A percentile compares a stretch with the other conserved stretches of the same genome.
Conservation (phyloP, 2,797 vertebrate genomes). For the Loris lydekkerianus region DNA sequence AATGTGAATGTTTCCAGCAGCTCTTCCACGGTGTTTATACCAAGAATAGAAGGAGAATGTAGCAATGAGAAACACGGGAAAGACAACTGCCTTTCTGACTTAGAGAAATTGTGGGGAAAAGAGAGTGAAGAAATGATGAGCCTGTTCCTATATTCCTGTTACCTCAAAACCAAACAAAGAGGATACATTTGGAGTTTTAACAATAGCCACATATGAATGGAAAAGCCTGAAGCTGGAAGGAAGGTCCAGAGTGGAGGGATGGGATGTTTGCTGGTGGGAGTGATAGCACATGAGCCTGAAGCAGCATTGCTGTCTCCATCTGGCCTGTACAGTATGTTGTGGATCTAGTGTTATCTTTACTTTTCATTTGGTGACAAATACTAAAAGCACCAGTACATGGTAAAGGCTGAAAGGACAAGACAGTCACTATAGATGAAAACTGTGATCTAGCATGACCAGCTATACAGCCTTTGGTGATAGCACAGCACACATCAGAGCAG, state of each 20-base stretch:
- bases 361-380: neutral
- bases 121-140: neutral
- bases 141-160: neutral
- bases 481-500: accelerated
- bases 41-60: neutral
- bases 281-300: neutral
- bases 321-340: neutral
- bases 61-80: neutral
- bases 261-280: accelerated
- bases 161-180: neutral
- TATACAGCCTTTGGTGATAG: neutral
- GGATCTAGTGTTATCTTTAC: neutral
- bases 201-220: neutral
- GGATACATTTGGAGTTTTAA: neutral
- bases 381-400: neutral
- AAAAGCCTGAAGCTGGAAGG: neutral
- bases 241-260: neutral
- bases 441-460: neutral
- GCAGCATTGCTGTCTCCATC: neutral
- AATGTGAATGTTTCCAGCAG: neutral
- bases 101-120: neutral
- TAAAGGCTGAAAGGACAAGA: neutral
- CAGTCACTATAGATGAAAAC: neutral
- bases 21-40: neutral
- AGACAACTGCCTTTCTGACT: neutral